These are phyloP conservation scores for Cephus cinctus DNA, from an alignment of 1,140 invertebrate genomes.

Conservation along the genomic window DNA sequence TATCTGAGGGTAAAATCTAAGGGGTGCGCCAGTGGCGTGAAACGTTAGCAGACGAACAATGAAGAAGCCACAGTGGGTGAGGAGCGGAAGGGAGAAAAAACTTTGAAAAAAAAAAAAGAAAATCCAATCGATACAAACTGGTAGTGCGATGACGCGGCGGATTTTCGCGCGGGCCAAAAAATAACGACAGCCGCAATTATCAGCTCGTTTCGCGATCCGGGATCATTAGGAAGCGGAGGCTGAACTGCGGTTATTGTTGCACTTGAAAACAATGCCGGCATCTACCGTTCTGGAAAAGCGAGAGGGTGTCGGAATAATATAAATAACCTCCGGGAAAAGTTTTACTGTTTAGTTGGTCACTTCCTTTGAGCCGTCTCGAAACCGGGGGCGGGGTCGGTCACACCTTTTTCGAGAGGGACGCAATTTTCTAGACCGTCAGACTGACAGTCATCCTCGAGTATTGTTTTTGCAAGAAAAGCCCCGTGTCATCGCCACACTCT, in stretches of 20 bases:
- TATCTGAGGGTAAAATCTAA: too few relatives aligned
- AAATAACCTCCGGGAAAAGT: conserved; percentile 32
- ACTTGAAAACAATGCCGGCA: conserved; percentile 37
- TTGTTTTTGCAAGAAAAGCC: conserved; percentile 52
- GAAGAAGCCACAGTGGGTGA: too few relatives aligned
- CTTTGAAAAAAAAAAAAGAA: too few relatives aligned
- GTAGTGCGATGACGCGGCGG: conserved; percentile 40
- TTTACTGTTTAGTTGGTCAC: conserved; percentile 39
- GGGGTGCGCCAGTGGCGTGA: too few relatives aligned
- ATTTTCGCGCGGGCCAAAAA: conserved; percentile 17
- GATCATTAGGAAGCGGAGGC: conserved; percentile 25
- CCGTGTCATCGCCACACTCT: conserved; percentile 41
- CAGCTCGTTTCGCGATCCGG: conserved; percentile 1
- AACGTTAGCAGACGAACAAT: too few relatives aligned
- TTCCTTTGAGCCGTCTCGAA: conserved; percentile 24
- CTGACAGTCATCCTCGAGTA: conserved; percentile 43
- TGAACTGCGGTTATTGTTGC: not conserved
- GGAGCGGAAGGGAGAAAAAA: too few relatives aligned
- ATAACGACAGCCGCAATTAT: conserved; percentile 8
- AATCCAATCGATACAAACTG: conserved; percentile 44
- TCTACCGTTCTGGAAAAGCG: too few relatives aligned
- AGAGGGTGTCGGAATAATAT: conserved; percentile 41
- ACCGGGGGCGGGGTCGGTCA: conserved; percentile 44
- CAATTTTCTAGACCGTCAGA: conserved; percentile 34
- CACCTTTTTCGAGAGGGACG: conserved; percentile 40